Evolutionary conservation across 2,888 invertebrate genomes (phyloP), one percentile per base, ranked within the genome.

Genomic region (Scaptomyza parva): DNA sequence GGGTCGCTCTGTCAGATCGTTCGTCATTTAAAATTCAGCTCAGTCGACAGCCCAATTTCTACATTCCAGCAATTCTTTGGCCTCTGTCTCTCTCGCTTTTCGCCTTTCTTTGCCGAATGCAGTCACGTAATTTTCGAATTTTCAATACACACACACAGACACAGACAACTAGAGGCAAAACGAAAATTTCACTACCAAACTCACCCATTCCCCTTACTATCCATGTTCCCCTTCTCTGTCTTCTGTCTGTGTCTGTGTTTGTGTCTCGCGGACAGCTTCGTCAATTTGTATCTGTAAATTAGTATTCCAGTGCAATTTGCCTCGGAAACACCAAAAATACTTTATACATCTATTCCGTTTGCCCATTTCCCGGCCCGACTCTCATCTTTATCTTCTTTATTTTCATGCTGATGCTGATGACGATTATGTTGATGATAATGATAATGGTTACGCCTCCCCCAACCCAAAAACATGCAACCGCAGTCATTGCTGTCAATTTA

Each of bases 71-170:
- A 70, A 77, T 88, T 88, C 83, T 88, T 87, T 76, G 4, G 61
- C 55, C 30, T 35, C 17, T 37, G 8, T 8, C 26, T 26, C 30
- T 17, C 17, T 14, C 18, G 14, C 17, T 37, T 8, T 35, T 14
- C n/a, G 70, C 66, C 73, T 74, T 86, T 82, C 81, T 82, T 76
- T 77, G 53, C 60, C 69, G 72, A 88, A 86, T 86, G 84, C 86
- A 83, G 84, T 85, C 84, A 88, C 84, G 84, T 85, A 88, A 83
- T 80, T 78, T 86, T 88, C 84, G 70, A 85, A 88, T 88, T 85
- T 85, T 86, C 86, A 85, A 79, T 77, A 85, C 58, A 76, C 57
- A 66, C 47, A 57, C 26, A 62, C 2, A 77, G 74, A 85, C 58
- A 76, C 60, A 64, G 43, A n/a, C n/a, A n/a, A n/a, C n/a, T n/a